These are phyloP conservation scores for Actinopyga echinites DNA, from an alignment of 53 echinoderm and acorn worm species.

Conservation along the genomic window DNA sequence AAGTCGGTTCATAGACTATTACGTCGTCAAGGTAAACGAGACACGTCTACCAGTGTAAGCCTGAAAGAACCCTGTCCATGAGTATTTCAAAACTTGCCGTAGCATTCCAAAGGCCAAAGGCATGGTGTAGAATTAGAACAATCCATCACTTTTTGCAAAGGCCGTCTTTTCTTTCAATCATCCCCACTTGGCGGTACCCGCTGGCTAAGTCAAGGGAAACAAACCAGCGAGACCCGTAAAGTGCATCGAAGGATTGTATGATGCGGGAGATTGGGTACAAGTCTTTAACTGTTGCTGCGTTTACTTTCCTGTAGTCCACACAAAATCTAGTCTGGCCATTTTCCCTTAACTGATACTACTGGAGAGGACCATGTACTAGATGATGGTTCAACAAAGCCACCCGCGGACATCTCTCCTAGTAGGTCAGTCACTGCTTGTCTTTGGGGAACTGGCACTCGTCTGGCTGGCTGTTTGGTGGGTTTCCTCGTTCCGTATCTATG, in stretches of 20 bases:
- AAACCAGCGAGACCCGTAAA: constrained; percentile 39
- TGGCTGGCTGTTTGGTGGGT: constrained; percentile 25
- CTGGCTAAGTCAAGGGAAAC: constrained; percentile 27
- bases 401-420: not conserved
- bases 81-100: constrained; percentile 61
- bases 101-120: constrained; percentile 58
- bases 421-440: not conserved
- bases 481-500: constrained; percentile 12
- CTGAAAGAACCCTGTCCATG: constrained; percentile 56
- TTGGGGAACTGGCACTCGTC: constrained; percentile 17
- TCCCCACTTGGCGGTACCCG: constrained; percentile 44
- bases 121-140: constrained; percentile 57
- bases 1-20: constrained; percentile 41
- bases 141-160: constrained; percentile 27
- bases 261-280: constrained; percentile 40
- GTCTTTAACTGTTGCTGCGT: constrained; percentile 31
- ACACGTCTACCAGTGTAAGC: constrained; percentile 60
- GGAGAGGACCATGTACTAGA: constrained; percentile 26
- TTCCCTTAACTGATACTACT: constrained; percentile 42
- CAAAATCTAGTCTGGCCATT: constrained; percentile 39
- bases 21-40: constrained; percentile 68
- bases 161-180: constrained; percentile 46
- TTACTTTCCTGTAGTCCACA: constrained; percentile 46
- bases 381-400: constrained; percentile 4
- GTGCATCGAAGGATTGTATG: constrained; percentile 7